Evolutionary conservation across 2,113 vertebrate species (phyloP), one percentile per base, ranked within the genome.

Genomic region (Ibidorhyncha struthersii): DNA sequence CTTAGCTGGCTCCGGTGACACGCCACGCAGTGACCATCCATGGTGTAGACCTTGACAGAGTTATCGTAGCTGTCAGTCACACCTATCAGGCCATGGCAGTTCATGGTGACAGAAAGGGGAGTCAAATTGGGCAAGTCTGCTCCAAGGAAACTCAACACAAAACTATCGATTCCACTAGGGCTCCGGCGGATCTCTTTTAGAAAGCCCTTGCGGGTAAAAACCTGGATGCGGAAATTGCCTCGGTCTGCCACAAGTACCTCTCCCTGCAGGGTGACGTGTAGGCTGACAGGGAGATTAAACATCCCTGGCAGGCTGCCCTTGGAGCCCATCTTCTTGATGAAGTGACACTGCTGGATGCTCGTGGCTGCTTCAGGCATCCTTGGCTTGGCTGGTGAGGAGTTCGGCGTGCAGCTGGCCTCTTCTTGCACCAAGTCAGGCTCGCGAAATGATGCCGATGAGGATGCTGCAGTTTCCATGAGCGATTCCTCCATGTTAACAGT

Each of bases 41-140:
- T 98, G 32, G 99, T 99, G 96, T 99, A 99, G 12, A 99, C 98
- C 96, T 99, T 99, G 45, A 99, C 99, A 0, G 99, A 99, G 95
- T 99, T 99, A 92, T 99, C 99, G 0, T 99, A 99, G 98, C 99
- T 99, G 96, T 99, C 99, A 0, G 99, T 99, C 94, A 99, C 98
- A 0, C 99, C 99, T 8, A 99, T 99, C 72, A 99, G 97, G 41
- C 99, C 99, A 4, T 99, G 99, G 84, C 98, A 98, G 53, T 99
- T 99, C 98, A 99, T 99, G 62, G 99, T 99, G 76, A 99, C 99
- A 4, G 99, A 99, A 52, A 99, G 98, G 3, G 99, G 99, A 18
- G 99, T 99, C 85, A 99, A 93, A 90, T 99, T 99, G 45, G 99
- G 99, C 82, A 99, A 69, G 80, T 99, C 99, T 1, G 99, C 99